Percentiles rank a stretch among this genome's conserved stretches.
Evolutionary conservation across 2,797 vertebrate species (phyloP).

Genomic region (Typhlichthys eigenmanni): DNA sequence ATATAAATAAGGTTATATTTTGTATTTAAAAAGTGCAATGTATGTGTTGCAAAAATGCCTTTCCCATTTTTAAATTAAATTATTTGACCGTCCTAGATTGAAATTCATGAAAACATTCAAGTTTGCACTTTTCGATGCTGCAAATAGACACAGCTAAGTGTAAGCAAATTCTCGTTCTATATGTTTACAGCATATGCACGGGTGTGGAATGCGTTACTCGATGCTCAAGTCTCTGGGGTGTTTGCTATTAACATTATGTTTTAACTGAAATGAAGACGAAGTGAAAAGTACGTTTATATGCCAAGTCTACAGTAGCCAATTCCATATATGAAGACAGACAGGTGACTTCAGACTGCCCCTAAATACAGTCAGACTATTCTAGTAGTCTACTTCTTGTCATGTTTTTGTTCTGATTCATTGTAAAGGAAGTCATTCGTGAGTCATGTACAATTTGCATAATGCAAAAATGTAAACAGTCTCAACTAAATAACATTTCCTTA

Average conservation of each 20-base stretch:
- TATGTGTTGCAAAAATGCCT: too few relatives aligned
- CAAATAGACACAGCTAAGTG: too few relatives aligned
- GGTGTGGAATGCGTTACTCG: slow-evolving; percentile 16
- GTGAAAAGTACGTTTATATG: not conserved
- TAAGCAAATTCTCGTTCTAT: not conserved
- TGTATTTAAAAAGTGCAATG: too few relatives aligned
- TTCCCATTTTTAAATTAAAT: too few relatives aligned
- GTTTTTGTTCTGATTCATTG: slow-evolving; percentile 73
- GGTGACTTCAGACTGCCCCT: slow-evolving; percentile 38
- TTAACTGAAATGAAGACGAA: slow-evolving; percentile 18
- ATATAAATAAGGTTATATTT: too few relatives aligned
- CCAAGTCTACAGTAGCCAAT: not conserved
- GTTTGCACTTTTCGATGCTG: not conserved
- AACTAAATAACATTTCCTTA: slow-evolving; percentile 7
- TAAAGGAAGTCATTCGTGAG: slow-evolving; percentile 35
- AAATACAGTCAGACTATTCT: slow-evolving; percentile 44
- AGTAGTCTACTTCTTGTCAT: slow-evolving; percentile 34
- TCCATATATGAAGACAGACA: slow-evolving; percentile 35
- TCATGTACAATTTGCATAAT: slow-evolving; percentile 55
- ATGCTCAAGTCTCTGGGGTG: not conserved
- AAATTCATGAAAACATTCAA: not conserved
- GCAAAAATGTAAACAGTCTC: slow-evolving; percentile 14
- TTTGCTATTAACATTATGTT: slow-evolving; percentile 4
- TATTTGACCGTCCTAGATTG: too few relatives aligned
- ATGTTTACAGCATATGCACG: not conserved